A percentile compares a stretch with the other conserved stretches of the same genome.
Conservation (phyloP, 2,888 invertebrate genomes). For the Lysandra bellargus region DNA sequence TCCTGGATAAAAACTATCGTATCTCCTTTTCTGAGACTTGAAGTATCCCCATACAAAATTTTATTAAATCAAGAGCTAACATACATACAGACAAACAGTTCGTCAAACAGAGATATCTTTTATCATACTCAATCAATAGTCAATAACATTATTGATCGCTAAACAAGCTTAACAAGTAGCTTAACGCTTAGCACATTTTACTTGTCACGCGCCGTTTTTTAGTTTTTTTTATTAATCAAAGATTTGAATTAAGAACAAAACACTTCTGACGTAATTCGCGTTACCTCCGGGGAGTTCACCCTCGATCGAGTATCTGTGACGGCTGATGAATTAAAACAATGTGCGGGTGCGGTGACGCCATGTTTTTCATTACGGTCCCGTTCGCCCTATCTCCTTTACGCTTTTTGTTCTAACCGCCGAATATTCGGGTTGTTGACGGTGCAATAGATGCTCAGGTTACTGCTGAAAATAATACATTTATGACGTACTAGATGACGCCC, state of each 20-base stretch:
- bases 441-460: not conserved
- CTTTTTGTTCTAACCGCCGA: slow-evolving; percentile 65
- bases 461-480: too few species aligned
- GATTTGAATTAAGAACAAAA: not conserved
- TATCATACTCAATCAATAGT: too few species aligned
- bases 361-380: slow-evolving; percentile 71
- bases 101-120: too few species aligned
- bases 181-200: not conserved
- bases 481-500: too few species aligned
- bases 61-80: too few species aligned
- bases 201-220: not conserved
- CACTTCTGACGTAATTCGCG: slow-evolving; percentile 12
- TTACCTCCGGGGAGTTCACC: slow-evolving; percentile 24
- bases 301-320: slow-evolving; percentile 31
- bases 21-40: too few species aligned
- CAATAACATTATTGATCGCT: not conserved
- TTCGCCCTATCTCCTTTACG: slow-evolving; percentile 48
- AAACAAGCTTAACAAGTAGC: too few species aligned
- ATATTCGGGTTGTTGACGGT: slow-evolving; percentile 43
- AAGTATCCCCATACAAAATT: too few species aligned
- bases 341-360: slow-evolving; percentile 49
- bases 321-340: slow-evolving; percentile 43
- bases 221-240: not conserved
- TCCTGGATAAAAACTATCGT: too few species aligned
- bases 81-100: too few species aligned